Base-by-base conservation (phyloP, 2,888 invertebrate species). In the Lymantria monacha region DNA sequence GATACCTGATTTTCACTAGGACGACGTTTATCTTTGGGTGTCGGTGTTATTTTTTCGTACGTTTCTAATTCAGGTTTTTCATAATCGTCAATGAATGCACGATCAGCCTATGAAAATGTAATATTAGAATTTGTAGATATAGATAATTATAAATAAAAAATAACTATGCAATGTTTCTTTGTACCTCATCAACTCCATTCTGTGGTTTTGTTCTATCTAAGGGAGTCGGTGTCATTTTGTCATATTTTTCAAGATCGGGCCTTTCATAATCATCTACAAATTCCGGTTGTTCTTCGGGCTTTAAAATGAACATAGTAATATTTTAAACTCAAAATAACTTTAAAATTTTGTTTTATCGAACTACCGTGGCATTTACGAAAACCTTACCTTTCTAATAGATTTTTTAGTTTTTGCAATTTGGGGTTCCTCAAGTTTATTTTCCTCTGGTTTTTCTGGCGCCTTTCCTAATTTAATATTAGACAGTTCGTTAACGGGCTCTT, bases 211-310 rank as follows among this genome's bases (percentile, higher is more conserved):
- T 72, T 60, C 76, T 89, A 61, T 90, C 90, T 31, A 70, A 69
- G 40, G 87, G 76, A 43, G 90, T 85, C 45, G 91, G 91, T 64
- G 89, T 83, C 40, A 91, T 57, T 80, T 93, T 93, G 72, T 95
- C 94, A 70, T 94, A 95, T 83, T 93, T 94, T 74, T 95, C 95
- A 52, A 95, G 87, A 30, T 93, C 93, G 0, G 95, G 94, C 59
- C 95, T 92, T 76, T 96, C 95, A 73, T 96, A 96, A 82, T 96
- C 96, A 40, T 94, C 94, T 49, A 93, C 87, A 47, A 92, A 89
- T 59, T 93, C 93, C 59, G 89, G 85, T 44, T 89, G 84, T 63
- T 92, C 91, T 57, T 74, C 83, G 41, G 83, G 85, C 87, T 88
- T 81, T 59, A 72, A 77, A 69, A 66, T 44, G 0, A 44, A 49